Evolutionary conservation across 2,888 invertebrate species (phyloP).

Genomic region (Lochmaea capreae): DNA sequence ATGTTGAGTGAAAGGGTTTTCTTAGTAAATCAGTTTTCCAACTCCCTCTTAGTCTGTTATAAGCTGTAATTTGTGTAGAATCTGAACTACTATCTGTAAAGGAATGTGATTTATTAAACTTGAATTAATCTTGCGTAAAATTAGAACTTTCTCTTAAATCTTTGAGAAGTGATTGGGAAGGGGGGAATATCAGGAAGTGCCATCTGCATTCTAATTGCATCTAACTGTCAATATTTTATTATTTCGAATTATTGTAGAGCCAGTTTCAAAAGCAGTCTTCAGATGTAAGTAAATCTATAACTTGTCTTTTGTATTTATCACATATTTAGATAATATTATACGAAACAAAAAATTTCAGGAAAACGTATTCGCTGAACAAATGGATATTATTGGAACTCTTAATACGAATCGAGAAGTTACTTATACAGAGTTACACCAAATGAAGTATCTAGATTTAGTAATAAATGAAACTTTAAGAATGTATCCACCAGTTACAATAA

Average conservation of each 20-base stretch:
- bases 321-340: too few species aligned
- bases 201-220: too few species aligned
- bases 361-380: constrained; percentile 45
- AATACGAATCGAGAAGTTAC: constrained; percentile 18
- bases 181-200: too few species aligned
- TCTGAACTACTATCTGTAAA: constrained; percentile 54
- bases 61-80: constrained; percentile 55
- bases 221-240: too few species aligned
- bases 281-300: too few species aligned
- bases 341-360: constrained; percentile 30
- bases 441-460: constrained; percentile 45
- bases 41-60: constrained; percentile 41
- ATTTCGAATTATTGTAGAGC: too few species aligned
- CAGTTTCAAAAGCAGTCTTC: too few species aligned
- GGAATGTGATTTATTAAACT: constrained; percentile 34
- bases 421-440: constrained; percentile 39
- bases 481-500: constrained; percentile 37
- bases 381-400: constrained; percentile 42
- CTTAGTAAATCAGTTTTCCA: constrained; percentile 37
- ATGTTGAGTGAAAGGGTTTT: constrained; percentile 50
- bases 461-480: constrained; percentile 40
- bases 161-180: too few species aligned
- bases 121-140: constrained; percentile 9
- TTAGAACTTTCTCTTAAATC: constrained; percentile 6
- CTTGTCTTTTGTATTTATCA: too few species aligned